These are phyloP conservation scores for Hestina assimilis DNA, from an alignment of 1,140 invertebrate species.

Conservation along the genomic window DNA sequence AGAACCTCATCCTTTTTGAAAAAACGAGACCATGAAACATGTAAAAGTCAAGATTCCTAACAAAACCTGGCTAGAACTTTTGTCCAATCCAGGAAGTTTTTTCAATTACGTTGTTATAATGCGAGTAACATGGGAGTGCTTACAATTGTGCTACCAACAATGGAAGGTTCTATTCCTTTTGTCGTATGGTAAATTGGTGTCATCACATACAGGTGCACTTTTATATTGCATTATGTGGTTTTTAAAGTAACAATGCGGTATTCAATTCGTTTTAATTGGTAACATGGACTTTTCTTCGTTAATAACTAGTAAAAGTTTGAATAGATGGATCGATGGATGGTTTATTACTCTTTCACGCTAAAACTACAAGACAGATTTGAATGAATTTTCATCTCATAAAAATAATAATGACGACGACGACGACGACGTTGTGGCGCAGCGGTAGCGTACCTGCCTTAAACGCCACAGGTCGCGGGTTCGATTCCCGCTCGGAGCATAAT, in stretches of 20 bases:
- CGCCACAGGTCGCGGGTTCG: too few relatives aligned
- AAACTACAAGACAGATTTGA: too few relatives aligned
- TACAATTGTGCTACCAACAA: slow-evolving; percentile 13
- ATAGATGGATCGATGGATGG: too few relatives aligned
- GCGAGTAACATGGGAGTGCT: slow-evolving; percentile 1
- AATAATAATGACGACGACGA: too few relatives aligned
- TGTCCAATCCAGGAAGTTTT: slow-evolving; percentile 1
- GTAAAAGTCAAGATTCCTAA: not conserved
- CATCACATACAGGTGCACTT: slow-evolving; percentile 22
- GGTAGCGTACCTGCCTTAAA: too few relatives aligned
- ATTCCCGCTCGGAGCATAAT: too few relatives aligned
- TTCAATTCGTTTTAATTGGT: slow-evolving; percentile 16
- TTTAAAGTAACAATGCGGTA: slow-evolving; percentile 1
- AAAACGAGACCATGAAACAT: not conserved
- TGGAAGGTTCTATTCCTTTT: slow-evolving; percentile 14
- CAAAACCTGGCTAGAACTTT: slow-evolving; percentile 1
- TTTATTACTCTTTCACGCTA: too few relatives aligned
- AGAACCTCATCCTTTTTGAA: too few relatives aligned
- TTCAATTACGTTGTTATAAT: slow-evolving; percentile 16
- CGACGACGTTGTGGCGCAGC: too few relatives aligned
- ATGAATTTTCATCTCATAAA: too few relatives aligned
- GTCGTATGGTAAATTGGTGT: slow-evolving; percentile 27
- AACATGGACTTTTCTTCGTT: too few relatives aligned
- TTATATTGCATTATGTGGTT: slow-evolving; percentile 19
- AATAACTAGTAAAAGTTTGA: too few relatives aligned